A percentile compares a stretch with the other conserved stretches of the same genome.
Evolutionary conservation across 2,113 vertebrate species (phyloP).

Genomic region (Condylura cristata): DNA sequence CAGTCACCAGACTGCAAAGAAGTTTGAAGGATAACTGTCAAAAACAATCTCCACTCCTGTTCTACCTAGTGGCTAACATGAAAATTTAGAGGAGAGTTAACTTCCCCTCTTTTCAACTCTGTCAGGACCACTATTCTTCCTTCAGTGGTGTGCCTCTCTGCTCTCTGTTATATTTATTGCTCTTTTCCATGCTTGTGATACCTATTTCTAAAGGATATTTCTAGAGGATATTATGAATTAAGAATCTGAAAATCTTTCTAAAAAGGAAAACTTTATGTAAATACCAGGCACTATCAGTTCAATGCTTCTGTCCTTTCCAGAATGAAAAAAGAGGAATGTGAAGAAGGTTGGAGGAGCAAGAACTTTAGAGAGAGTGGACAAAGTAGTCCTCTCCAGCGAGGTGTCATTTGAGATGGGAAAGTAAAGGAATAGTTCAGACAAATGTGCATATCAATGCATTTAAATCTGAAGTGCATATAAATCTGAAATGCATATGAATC

Average conservation of each 20-base stretch:
- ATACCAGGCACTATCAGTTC: background rate
- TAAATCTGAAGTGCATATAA: background rate
- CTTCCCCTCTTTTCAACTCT: background rate
- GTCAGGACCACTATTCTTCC: background rate
- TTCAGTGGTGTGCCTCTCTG: background rate
- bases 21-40: background rate
- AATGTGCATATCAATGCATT: background rate
- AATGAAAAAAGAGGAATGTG: background rate
- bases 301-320: background rate
- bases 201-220: background rate
- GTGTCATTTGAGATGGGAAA: background rate
- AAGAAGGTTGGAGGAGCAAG: background rate
- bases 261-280: background rate
- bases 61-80: background rate
- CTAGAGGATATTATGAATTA: background rate
- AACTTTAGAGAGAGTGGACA: background rate
- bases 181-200: too few relatives aligned
- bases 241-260: background rate
- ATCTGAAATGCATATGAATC: background rate
- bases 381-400: background rate
- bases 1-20: too few relatives aligned
- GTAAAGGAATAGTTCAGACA: background rate
- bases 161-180: background rate
- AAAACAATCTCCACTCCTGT: background rate
- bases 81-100: background rate